These are phyloP conservation scores for Neopelma chrysocephalum DNA, from an alignment of 2,797 vertebrate species.

Conservation along the genomic window DNA sequence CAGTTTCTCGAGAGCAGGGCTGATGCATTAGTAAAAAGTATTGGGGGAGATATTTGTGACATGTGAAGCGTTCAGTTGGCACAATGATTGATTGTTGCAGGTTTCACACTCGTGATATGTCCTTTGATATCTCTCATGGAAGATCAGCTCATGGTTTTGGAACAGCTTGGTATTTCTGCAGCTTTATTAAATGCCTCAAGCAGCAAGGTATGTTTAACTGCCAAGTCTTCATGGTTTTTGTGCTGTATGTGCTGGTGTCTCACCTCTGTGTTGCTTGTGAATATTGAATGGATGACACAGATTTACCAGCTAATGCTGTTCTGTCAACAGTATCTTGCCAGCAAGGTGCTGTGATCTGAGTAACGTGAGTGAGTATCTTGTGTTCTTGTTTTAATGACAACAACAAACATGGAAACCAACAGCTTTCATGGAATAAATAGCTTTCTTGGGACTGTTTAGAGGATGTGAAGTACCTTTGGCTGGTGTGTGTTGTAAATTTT, in stretches of 20 bases:
- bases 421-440: neutral
- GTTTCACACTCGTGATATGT: slow-evolving; percentile 91
- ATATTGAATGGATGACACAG: neutral
- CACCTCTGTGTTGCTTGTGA: neutral
- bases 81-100: slow-evolving; percentile 71
- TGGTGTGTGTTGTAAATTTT: neutral
- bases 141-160: slow-evolving; percentile 94
- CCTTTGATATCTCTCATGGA: slow-evolving; percentile 97
- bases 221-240: neutral
- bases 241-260: neutral
- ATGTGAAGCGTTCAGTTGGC: neutral
- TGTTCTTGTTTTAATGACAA: neutral
- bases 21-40: neutral
- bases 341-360: neutral
- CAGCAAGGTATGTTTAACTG: slow-evolving; percentile 81
- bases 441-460: neutral
- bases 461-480: neutral
- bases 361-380: neutral
- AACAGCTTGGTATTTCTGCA: slow-evolving; percentile 83
- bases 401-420: neutral
- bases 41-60: neutral
- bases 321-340: neutral
- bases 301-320: neutral
- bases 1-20: neutral
- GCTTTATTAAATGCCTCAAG: slow-evolving; percentile 89